Evolutionary conservation across 2,113 vertebrate species (phyloP), one percentile per base, ranked within the genome.

Genomic region (Dromas ardeola): DNA sequence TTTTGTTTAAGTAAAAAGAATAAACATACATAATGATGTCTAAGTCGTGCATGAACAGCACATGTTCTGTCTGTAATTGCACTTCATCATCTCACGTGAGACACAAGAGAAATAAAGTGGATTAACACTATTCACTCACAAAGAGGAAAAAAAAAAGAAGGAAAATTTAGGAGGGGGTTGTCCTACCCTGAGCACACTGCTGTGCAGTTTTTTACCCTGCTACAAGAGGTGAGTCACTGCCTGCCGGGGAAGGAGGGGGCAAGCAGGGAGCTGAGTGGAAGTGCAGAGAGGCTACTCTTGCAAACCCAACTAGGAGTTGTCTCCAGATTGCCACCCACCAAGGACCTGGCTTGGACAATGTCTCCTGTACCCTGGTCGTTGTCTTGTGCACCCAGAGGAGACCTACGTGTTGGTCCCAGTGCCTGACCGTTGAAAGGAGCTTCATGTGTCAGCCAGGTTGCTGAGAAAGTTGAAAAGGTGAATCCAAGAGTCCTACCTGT

Each of bases 341-440:
- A 32, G 8, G 12, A 19, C 21, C 11, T 16, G 34, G 10, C 25
- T 88, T 65, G 63, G 34, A 17, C 0, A 0, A 4, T 11, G 13
- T 72, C 43, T 76, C 21, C 47, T 3, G 1, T 62, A 23, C 8
- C 19, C 7, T 56, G 6, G 7, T n/a, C 32, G 14, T 19, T 61
- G 27, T 5, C 21, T 30, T 47, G 25, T 34, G 27, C n/a, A 27
- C 25, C 13, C 34, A 21, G 19, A 74, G 21, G 27, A 65, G n/a
- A 73, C 12, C 8, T 34, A 15, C 1, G 0, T 30, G 19, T 45
- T 50, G 19, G 20, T 40, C 38, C 69, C 38, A 26, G 43, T 21
- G 12, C 22, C 43, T 19, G 34, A 15, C 16, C 65, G 30, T 16
- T 52, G 9, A 52, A 67, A 91, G 55, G 16, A 72, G 13, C 13